Percentiles rank a stretch among this genome's conserved stretches.
Conservation (phyloP, 2,797 vertebrate genomes). For the Ficedula albicollis region DNA sequence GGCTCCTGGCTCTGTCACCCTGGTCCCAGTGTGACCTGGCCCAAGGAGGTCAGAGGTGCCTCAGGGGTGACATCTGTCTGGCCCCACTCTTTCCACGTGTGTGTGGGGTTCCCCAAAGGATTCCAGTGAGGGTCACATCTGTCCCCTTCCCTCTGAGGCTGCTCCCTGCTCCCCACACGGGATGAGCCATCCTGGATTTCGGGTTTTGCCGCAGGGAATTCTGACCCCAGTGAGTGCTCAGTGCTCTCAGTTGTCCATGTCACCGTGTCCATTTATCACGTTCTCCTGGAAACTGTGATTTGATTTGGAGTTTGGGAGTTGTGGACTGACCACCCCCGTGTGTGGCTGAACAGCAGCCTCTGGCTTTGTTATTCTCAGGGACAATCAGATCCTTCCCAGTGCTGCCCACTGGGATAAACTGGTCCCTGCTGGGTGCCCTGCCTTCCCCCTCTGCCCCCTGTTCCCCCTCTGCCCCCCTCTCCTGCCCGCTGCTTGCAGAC, state of each 20-base stretch:
- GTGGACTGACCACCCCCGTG: neutral
- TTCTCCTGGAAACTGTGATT: neutral
- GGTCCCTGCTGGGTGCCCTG: neutral
- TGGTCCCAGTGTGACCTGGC: accelerated
- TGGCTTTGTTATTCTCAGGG: neutral
- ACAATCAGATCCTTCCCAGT: neutral
- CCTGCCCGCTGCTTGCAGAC: neutral
- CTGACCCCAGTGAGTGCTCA: accelerated
- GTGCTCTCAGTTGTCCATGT: neutral
- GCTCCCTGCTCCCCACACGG: neutral
- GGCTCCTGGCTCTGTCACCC: neutral
- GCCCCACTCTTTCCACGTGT: accelerated
- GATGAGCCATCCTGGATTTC: neutral
- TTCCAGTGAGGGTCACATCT: too few species aligned
- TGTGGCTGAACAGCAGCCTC: neutral
- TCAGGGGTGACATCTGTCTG: neutral
- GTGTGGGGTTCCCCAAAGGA: neutral
- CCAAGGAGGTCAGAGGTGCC: neutral
- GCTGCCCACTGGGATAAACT: neutral
- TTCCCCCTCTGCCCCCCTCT: neutral
- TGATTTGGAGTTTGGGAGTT: neutral
- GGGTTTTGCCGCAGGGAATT: neutral
- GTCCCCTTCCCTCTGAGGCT: neutral
- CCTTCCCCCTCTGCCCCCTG: neutral
- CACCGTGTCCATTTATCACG: neutral